phyloP scores from a whole-genome alignment of 2,797 vertebrate species.

The Heterohyrax brucei region DNA sequence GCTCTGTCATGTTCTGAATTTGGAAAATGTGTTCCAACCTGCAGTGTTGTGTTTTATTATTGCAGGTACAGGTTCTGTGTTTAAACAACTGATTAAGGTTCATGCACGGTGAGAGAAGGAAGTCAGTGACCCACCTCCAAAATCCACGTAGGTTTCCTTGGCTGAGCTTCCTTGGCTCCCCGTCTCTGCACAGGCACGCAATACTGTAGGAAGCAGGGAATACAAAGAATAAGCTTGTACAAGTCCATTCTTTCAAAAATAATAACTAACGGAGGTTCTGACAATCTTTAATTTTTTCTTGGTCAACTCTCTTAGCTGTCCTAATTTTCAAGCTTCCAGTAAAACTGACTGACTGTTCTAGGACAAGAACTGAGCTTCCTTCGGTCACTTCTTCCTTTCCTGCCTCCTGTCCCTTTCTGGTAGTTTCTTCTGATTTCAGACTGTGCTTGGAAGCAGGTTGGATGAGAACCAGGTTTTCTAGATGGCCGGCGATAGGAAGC shows the following conservation, averaged over 20 bases:
- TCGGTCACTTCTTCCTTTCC: conserved; percentile 11
- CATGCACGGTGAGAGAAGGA: background rate
- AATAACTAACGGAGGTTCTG: conserved; percentile 3
- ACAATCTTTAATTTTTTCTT: background rate
- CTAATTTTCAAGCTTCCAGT: background rate
- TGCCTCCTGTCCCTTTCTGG: conserved; percentile 7
- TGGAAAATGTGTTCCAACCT: background rate
- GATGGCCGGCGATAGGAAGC: background rate
- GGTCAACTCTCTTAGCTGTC: background rate
- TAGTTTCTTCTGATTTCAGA: conserved; percentile 48
- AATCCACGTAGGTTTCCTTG: conserved; percentile 47
- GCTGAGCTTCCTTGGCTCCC: background rate
- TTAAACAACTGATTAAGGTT: background rate
- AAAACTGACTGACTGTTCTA: conserved; percentile 42
- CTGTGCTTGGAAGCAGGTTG: background rate
- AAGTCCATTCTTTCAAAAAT: background rate
- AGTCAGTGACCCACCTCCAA: background rate
- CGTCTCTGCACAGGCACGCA: background rate
- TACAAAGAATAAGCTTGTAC: background rate
- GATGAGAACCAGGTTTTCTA: background rate
- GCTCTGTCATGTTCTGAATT: background rate
- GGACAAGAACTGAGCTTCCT: accelerated
- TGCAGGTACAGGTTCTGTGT: background rate
- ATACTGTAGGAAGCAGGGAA: background rate
- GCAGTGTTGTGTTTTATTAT: background rate